Base-by-base conservation (phyloP, 2,888 invertebrate species). In the Petrophora chlorosata region DNA sequence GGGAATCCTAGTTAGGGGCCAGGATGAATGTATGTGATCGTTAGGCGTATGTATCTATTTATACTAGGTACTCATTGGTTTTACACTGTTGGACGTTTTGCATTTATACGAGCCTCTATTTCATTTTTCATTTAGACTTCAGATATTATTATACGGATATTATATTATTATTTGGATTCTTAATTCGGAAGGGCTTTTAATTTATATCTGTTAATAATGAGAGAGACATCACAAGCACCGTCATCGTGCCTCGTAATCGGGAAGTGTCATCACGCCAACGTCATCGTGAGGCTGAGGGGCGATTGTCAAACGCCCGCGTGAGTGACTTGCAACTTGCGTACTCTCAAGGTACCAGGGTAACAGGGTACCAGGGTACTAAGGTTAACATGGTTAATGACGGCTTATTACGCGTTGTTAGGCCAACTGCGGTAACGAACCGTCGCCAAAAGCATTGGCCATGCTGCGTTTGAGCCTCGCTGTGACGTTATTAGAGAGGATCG, bases 311-410 rank as follows among this genome's bases (percentile, higher is more conserved):
- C 64, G 56, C 60, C 54, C 53, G 56, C 51, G 53, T 41, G 33
- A 33, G 23, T 50, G 49, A 50, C 49, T 50, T 50, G 49, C 49
- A 40, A 39, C 12, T 10, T 9, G 5, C 34, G 30, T 33, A 42
- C 44, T n/a, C n/a, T n/a, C 51, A 45, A 41, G 32, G 32, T 30
- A 51, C 28, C 40, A 23, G 26, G 26, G 14, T n/a, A n/a, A 15
- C 26, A 19, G 50, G 25, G 25, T 25, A n/a, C n/a, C n/a, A n/a
- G 56, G 53, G 53, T 54, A 75, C 80, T 76, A 81, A 86, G 89
- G 89, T 87, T 89, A 90, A 89, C 80, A 79, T 72, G 82, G 79
- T 85, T 88, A 88, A 89, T 86, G 86, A 85, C 73, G 79, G 76
- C 73, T 81, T 77, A 88, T 89, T 89, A 87, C 80, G 64, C 72